Evolutionary conservation across 1,140 invertebrate genomes (phyloP).

Genomic region (Trichogramma pretiosum): DNA sequence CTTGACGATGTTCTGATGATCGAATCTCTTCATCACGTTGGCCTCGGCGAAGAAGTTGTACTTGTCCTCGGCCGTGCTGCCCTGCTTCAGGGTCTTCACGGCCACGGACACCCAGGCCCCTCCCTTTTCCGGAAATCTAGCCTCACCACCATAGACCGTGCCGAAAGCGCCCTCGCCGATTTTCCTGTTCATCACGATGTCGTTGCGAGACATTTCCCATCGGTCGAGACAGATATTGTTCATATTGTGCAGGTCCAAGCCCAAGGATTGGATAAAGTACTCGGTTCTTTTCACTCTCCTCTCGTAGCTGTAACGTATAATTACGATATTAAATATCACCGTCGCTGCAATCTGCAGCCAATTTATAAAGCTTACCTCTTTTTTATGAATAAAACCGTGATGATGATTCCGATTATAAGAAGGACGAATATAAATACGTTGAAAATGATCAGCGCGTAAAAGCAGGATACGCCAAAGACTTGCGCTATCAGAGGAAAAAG

Average conservation of each 20-base stretch:
- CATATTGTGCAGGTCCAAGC: constrained; percentile 52
- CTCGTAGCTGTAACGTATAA: constrained; percentile 52
- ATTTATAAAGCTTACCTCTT: constrained; percentile 53
- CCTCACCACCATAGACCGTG: constrained; percentile 79
- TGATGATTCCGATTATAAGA: too few species aligned
- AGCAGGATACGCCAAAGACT: constrained; percentile 59
- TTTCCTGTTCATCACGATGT: constrained; percentile 81
- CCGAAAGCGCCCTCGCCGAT: constrained; percentile 86
- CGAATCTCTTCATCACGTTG: constrained; percentile 84
- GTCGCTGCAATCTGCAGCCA: too few species aligned
- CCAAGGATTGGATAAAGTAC: constrained; percentile 64
- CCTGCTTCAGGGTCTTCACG: constrained; percentile 81
- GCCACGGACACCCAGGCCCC: constrained; percentile 85
- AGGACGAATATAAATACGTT: too few species aligned
- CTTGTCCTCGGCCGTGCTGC: constrained; percentile 75
- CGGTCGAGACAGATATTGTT: constrained; percentile 58
- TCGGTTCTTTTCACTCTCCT: constrained; percentile 60
- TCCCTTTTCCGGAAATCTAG: constrained; percentile 56
- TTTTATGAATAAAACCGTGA: constrained; percentile 60
- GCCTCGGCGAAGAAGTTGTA: constrained; percentile 90
- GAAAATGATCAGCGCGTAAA: constrained; percentile 61
- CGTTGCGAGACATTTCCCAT: constrained; percentile 77
- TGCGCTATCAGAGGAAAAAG: constrained; percentile 56
- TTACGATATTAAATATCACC: constrained; percentile 8
- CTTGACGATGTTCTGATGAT: constrained; percentile 83